Base-by-base conservation (phyloP, 2,888 invertebrate species). In the Cerastoderma edule region DNA sequence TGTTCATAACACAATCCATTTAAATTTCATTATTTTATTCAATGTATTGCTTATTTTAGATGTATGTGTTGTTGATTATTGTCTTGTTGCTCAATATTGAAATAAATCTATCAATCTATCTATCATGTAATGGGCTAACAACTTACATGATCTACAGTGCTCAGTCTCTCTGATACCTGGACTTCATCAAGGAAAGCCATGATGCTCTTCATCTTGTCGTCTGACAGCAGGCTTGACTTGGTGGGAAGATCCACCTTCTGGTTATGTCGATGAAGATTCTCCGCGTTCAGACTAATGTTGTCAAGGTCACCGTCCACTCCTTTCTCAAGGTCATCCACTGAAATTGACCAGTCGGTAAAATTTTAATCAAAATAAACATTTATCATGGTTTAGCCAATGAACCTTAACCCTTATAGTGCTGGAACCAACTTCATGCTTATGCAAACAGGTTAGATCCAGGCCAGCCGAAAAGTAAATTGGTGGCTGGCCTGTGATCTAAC, bases 101-200 rank as follows among this genome's bases (percentile, higher is more conserved):
- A n/a, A n/a, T n/a, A n/a, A n/a, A n/a, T n/a, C n/a, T n/a, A n/a
- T n/a, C n/a, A n/a, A n/a, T n/a, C n/a, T n/a, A n/a, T n/a, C n/a
- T n/a, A n/a, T n/a, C n/a, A n/a, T 10, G n/a, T 19, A 32, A 27
- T 24, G 4, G 44, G 24, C 60, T 22, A 3, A 8, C 81, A 75
- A 19, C n/a, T 13, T 72, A 92, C 92, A 74, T 89, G 88, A 57
- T 92, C 92, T 32, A 92, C 90, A 65, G 90, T 88, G 71, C 87
- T 88, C 28, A 91, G 84, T 64, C 90, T 77, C 71, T 91, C 91
- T 8, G 87, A 83, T 32, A 89, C 89, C 64, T 92, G 92, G 0
- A 92, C 91, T 68, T 92, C 92, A 81, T 92, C 91, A 24, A 92
- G 85, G 77, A 92, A 92, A 28, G 87, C 85, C 84, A 92, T 90